Base-by-base conservation (phyloP, 1,140 invertebrate genomes). In the Helicoverpa zea region DNA sequence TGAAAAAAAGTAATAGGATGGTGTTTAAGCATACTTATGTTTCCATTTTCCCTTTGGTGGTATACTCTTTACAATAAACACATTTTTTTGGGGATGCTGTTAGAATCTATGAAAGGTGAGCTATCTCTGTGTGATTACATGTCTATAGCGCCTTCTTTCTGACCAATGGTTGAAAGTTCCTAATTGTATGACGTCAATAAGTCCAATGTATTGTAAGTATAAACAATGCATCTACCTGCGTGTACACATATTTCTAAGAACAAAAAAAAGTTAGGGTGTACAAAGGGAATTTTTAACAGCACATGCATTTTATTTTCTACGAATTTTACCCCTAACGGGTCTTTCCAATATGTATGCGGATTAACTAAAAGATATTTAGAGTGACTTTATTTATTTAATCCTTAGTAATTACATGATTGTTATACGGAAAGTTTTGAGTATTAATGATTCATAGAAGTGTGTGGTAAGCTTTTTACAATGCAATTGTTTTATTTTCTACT, bases 321-420 rank as follows among this genome's bases (percentile, higher is more conserved):
- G n/a, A 64, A 64, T 47, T 47, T n/a, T 47, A 43, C 7, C 63
- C 30, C 63, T 64, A 64, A 64, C 58, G 58, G 58, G 18, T 13
- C 3, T 23, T 59, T 59, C 3, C 23, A 61, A 61, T 30, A 29
- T 29, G 23, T 61, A 29, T 30, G 23, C 12, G 23, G 23, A 61
- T 61, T 58, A 58, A 9, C 3, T 18, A 16, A 23, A 56, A n/a
- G 54, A 56, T 56, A 56, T 16, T 16, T 56, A 16, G 54, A 7
- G n/a, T 56, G 54, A 2, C 18, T 9, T 18, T 11, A 16, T 58
- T 2, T 11, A 58, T 23, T 18, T 61, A 61, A 29, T 18, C 13
- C 5, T 9, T 61, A 54, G 3, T 54, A 14, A 54, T 54, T 61
- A 14, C 12, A 29, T 10, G 23, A 29, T 29, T 14, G 23, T 61